Percentiles rank a stretch among this genome's conserved stretches.
These are phyloP conservation scores for Microplitis mediator DNA, from an alignment of 1,140 invertebrate species.

Conservation along the genomic window DNA sequence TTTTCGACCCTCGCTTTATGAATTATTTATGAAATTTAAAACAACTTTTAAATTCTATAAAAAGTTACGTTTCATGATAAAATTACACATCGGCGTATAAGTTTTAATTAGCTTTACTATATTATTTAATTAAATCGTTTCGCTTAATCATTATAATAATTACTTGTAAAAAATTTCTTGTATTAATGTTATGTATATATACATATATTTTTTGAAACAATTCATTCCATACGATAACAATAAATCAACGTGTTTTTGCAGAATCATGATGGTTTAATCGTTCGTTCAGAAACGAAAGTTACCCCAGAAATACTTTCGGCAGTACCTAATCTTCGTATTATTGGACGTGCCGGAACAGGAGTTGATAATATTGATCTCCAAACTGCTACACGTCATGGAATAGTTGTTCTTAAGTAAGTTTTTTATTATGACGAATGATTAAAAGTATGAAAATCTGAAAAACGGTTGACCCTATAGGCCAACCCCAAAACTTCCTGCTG, in stretches of 20 bases:
- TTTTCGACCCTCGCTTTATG: too few relatives aligned
- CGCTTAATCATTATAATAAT: too few relatives aligned
- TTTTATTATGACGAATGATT: neutral
- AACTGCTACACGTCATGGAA: slow-evolving; percentile 82
- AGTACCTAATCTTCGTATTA: slow-evolving; percentile 77
- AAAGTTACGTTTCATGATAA: too few relatives aligned
- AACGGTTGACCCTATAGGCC: too few relatives aligned
- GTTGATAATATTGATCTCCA: slow-evolving; percentile 96
- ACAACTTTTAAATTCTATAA: too few relatives aligned
- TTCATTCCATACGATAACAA: neutral
- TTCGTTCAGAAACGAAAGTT: slow-evolving; percentile 95
- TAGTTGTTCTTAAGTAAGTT: slow-evolving; percentile 94
- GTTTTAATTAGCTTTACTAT: too few relatives aligned
- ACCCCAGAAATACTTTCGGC: slow-evolving; percentile 87
- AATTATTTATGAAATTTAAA: too few relatives aligned
- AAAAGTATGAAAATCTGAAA: too few relatives aligned
- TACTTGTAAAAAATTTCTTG: too few relatives aligned
- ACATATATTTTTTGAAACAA: neutral
- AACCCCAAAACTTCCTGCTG: too few relatives aligned
- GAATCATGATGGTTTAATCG: slow-evolving; percentile 92
- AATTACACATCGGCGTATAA: too few relatives aligned
- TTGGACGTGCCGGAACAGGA: slow-evolving; percentile 95
- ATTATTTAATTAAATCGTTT: too few relatives aligned
- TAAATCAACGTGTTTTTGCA: slow-evolving; percentile 49
- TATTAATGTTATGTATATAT: neutral